These are phyloP conservation scores for Oryctes rhinoceros DNA, from an alignment of 1,140 invertebrate genomes.

Conservation along the genomic window DNA sequence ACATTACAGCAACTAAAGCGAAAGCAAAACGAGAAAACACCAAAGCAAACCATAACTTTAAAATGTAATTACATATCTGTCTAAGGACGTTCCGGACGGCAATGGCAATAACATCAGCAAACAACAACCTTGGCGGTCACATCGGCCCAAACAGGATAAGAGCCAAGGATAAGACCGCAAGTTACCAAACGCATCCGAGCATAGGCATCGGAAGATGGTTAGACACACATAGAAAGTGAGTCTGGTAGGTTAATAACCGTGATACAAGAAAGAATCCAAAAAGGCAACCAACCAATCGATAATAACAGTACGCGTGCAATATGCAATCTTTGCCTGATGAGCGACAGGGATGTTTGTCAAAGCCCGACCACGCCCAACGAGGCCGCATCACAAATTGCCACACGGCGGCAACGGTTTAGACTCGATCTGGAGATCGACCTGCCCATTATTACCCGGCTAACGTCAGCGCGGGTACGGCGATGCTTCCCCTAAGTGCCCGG, in stretches of 20 bases:
- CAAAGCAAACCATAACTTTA: conserved; percentile 27
- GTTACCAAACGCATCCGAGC: neutral
- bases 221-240: conserved; percentile 42
- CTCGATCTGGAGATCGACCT: conserved; percentile 44
- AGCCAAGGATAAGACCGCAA: neutral
- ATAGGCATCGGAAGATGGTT: conserved; percentile 1
- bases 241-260: conserved; percentile 48
- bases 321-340: conserved; percentile 53
- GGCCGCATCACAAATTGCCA: conserved; percentile 53
- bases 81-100: neutral
- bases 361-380: conserved; percentile 47
- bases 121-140: neutral
- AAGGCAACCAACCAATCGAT: conserved; percentile 42
- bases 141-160: neutral
- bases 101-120: neutral
- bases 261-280: conserved; percentile 42
- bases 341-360: conserved; percentile 50
- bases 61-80: conserved; percentile 9
- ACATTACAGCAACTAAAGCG: neutral
- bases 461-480: conserved; percentile 2
- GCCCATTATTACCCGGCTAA: neutral
- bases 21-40: neutral
- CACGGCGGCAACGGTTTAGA: conserved; percentile 29
- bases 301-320: conserved; percentile 51
- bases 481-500: conserved; percentile 35